Percentiles rank a stretch among this genome's conserved stretches.
These are phyloP conservation scores for Melinopterus prodromus DNA, from an alignment of 2,888 invertebrate species.

Conservation along the genomic window DNA sequence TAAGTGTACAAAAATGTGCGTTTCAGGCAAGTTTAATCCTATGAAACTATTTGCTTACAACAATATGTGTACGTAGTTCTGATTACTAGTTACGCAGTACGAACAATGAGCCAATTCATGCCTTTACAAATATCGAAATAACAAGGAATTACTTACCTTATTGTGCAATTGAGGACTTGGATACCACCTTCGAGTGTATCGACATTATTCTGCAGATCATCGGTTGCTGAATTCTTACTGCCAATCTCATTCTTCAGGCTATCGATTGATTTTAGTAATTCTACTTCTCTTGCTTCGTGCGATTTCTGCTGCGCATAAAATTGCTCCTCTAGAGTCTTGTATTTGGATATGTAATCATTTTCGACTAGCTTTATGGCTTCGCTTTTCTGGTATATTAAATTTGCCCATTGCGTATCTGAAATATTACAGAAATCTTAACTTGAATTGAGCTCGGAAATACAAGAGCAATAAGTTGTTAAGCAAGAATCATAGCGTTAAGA, in stretches of 20 bases:
- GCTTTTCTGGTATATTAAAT: slow-evolving; percentile 70
- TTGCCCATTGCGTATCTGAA: slow-evolving; percentile 71
- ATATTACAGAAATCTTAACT: slow-evolving; percentile 38
- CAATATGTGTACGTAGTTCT: background rate
- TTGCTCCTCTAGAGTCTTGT: slow-evolving; percentile 61
- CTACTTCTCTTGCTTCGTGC: slow-evolving; percentile 57
- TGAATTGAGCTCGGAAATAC: too few species aligned
- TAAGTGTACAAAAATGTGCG: too few species aligned
- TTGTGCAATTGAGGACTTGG: slow-evolving; percentile 55
- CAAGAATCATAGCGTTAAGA: too few species aligned
- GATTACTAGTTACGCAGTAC: background rate
- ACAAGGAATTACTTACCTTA: slow-evolving; percentile 28
- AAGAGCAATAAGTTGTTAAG: too few species aligned
- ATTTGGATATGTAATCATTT: slow-evolving; percentile 66
- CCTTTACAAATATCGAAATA: background rate
- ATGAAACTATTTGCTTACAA: too few species aligned
- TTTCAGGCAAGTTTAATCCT: too few species aligned
- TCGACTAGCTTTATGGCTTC: slow-evolving; percentile 68
- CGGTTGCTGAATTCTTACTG: slow-evolving; percentile 56
- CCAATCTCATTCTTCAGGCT: slow-evolving; percentile 57
- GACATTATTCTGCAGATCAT: slow-evolving; percentile 59
- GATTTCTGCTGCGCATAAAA: slow-evolving; percentile 59
- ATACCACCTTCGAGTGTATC: slow-evolving; percentile 60
- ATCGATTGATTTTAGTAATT: slow-evolving; percentile 58
- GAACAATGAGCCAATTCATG: background rate